A percentile compares a stretch with the other conserved stretches of the same genome.
Conservation (phyloP, 2,113 vertebrate genomes). For the Spermophilus dauricus region DNA sequence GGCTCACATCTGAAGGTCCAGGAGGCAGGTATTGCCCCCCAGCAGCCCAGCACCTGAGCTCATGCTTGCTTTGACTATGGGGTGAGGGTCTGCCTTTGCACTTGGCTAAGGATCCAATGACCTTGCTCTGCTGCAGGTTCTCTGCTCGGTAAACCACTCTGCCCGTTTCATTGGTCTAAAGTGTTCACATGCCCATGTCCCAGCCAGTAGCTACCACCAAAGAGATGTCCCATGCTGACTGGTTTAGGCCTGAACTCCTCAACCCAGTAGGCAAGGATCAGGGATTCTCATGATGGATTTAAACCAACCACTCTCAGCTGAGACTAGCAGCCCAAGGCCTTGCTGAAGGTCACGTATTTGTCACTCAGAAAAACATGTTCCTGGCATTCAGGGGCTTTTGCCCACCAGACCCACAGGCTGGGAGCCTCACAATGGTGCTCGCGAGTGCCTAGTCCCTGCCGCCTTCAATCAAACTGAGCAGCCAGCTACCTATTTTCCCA, state of each 20-base stretch:
- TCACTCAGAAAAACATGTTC: not conserved
- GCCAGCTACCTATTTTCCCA: not conserved
- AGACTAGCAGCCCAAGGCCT: not conserved
- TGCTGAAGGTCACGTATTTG: not conserved
- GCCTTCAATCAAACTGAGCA: not conserved
- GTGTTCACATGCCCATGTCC: not conserved
- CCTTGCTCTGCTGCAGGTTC: not conserved
- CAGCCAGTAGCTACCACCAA: not conserved
- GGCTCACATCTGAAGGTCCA: not conserved
- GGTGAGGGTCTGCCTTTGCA: not conserved
- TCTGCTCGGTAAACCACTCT: not conserved
- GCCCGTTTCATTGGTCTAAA: not conserved
- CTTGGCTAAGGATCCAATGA: not conserved
- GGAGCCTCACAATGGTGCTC: not conserved
- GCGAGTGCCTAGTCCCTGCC: not conserved
- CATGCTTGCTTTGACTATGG: fast-evolving
- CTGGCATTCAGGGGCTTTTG: not conserved
- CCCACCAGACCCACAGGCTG: not conserved
- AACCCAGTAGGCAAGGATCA: not conserved
- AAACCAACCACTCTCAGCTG: not conserved
- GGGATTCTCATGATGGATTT: not conserved
- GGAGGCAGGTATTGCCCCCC: not conserved
- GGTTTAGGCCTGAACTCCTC: not conserved
- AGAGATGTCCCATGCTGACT: not conserved
- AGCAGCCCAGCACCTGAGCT: not conserved